Evolutionary conservation across 2,888 invertebrate genomes (phyloP).

Genomic region (Incurvaria masculella): DNA sequence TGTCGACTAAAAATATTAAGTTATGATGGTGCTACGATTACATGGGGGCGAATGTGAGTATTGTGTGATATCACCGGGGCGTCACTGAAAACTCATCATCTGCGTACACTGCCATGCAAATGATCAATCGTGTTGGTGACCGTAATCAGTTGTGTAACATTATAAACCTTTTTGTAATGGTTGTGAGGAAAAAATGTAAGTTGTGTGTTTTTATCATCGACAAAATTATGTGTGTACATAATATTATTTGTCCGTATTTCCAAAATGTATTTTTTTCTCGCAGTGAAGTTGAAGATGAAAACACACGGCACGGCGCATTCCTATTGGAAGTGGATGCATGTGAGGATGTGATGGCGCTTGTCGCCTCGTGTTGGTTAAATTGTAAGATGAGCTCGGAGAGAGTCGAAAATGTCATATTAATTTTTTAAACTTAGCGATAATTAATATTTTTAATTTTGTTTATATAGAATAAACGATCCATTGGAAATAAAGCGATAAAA

Average conservation of each 20-base stretch:
- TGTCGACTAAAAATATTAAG: no score
- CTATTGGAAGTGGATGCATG: neutral
- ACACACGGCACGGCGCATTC: neutral
- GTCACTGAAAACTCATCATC: no score
- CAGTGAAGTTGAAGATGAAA: no score
- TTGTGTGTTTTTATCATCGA: neutral
- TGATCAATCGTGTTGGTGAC: neutral
- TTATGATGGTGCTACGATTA: no score
- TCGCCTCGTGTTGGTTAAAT: neutral
- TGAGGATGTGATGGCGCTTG: neutral
- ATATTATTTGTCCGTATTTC: no score
- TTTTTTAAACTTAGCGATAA: constrained; percentile 23
- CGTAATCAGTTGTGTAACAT: neutral
- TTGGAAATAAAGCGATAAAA: constrained; percentile 48
- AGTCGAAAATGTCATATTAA: constrained; percentile 23
- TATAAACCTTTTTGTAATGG: neutral
- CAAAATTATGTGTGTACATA: no score
- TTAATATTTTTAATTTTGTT: constrained; percentile 44
- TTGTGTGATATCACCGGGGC: no score
- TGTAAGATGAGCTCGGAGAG: neutral
- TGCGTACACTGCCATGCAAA: neutral
- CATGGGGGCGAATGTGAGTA: no score
- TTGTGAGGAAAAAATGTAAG: neutral
- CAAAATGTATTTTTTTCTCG: no score
- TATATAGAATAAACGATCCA: constrained; percentile 52